phyloP scores from a whole-genome alignment of 2,113 vertebrate genomes.

The Paratilapia polleni region DNA sequence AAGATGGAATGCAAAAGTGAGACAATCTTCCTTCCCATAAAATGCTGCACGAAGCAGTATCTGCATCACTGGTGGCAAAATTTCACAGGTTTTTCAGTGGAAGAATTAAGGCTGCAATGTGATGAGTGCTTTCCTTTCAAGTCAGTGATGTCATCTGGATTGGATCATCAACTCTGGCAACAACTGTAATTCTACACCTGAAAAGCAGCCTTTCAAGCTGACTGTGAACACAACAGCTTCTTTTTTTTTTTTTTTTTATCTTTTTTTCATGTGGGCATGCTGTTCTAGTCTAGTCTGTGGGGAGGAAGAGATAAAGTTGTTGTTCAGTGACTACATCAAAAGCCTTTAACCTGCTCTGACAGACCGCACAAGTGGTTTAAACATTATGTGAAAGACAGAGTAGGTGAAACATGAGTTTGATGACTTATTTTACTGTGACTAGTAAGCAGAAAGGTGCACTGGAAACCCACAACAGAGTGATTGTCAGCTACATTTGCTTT shows the following conservation, averaged over 20 bases:
- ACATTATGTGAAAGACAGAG: constrained; percentile 3
- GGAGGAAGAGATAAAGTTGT: constrained; percentile 64
- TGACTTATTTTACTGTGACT: constrained; percentile 31
- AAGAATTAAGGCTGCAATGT: constrained; percentile 43
- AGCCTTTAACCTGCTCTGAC: constrained; percentile 45
- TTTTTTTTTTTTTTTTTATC: constrained; percentile 14
- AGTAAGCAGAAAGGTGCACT: constrained; percentile 12
- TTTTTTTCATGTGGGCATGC: constrained; percentile 58
- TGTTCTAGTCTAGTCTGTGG: constrained; percentile 45
- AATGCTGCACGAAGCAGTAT: not conserved
- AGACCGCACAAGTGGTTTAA: constrained; percentile 41
- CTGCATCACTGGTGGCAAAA: constrained; percentile 22
- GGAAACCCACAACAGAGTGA: constrained; percentile 29
- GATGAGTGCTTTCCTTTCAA: constrained; percentile 51
- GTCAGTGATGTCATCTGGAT: constrained; percentile 53
- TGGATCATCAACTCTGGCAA: constrained; percentile 43
- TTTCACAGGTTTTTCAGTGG: constrained; percentile 21
- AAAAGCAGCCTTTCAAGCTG: constrained; percentile 57
- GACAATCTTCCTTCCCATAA: not conserved
- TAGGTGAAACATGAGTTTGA: constrained; percentile 26
- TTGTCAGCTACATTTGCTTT: not conserved
- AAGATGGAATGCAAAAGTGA: not conserved
- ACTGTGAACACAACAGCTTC: constrained; percentile 36
- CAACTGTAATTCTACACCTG: constrained; percentile 68
- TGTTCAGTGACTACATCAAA: constrained; percentile 63